These are phyloP conservation scores for Poecilus cupreus DNA, from an alignment of 2,888 invertebrate genomes.

Conservation along the genomic window DNA sequence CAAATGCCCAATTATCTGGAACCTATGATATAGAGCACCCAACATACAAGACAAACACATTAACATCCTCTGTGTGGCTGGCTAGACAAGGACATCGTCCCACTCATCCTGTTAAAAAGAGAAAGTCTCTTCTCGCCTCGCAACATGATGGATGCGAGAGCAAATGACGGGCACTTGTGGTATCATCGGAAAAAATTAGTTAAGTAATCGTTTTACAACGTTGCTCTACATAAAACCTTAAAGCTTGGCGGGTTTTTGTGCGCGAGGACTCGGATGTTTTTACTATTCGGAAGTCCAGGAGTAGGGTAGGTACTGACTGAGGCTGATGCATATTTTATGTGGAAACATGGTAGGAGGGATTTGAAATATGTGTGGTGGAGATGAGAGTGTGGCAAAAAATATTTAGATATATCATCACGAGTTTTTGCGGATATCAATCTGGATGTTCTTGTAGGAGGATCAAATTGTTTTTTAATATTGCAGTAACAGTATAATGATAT, in stretches of 20 bases:
- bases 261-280: background rate
- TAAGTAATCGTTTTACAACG: constrained; percentile 16
- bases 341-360: background rate
- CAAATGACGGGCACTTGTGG: background rate
- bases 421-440: no score
- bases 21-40: background rate
- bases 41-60: background rate
- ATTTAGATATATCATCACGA: background rate
- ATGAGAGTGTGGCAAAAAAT: constrained; percentile 9
- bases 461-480: no score
- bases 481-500: no score
- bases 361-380: no score
- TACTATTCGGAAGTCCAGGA: background rate
- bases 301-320: no score
- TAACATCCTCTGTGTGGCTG: background rate
- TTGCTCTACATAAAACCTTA: background rate
- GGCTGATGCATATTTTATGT: constrained; percentile 3
- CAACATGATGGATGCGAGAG: background rate
- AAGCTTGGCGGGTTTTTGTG: background rate
- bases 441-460: no score
- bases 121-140: background rate
- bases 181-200: constrained; percentile 3
- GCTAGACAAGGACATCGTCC: background rate
- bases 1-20: no score
- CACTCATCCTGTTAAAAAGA: background rate